Percentiles rank a stretch among this genome's conserved stretches.
These are phyloP conservation scores for Agrilus biguttatus DNA, from an alignment of 2,888 invertebrate species.

Conservation along the genomic window DNA sequence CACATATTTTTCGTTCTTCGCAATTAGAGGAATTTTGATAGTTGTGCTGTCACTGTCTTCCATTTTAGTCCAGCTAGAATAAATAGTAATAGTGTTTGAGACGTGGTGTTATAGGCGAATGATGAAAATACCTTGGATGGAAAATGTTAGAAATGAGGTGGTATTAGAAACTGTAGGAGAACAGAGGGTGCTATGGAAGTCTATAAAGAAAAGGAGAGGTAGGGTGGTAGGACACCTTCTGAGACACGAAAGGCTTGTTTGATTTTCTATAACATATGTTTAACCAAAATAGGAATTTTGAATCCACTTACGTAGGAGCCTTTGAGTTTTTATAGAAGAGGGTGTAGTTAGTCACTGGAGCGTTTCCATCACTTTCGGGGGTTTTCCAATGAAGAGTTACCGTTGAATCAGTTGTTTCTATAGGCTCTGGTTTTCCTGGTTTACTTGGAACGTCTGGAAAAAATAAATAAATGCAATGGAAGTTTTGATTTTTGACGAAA, in stretches of 20 bases:
- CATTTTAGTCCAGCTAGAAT: conserved; percentile 49
- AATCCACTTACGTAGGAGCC: conserved; percentile 40
- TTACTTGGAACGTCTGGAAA: conserved; percentile 62
- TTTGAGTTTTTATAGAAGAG: conserved; percentile 68
- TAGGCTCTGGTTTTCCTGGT: conserved; percentile 65
- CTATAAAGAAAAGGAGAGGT: no score
- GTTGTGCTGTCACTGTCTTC: conserved; percentile 47
- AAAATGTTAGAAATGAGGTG: no score
- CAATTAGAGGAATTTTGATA: conserved; percentile 47
- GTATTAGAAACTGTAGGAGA: no score
- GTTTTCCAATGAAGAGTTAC: conserved; percentile 74
- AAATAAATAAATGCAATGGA: background rate
- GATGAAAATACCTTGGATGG: no score
- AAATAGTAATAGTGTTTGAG: conserved; percentile 33
- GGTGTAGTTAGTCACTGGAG: conserved; percentile 68
- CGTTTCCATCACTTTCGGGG: conserved; percentile 76
- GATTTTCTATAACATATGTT: no score
- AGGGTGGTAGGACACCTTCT: no score
- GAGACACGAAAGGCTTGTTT: no score
- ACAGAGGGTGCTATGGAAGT: no score
- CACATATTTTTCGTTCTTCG: conserved; percentile 56
- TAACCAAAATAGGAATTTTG: no score
- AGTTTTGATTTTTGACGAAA: background rate
- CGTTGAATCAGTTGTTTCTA: conserved; percentile 61
- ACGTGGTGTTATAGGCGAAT: no score